These are phyloP conservation scores for Limnephilus rhombicus DNA, from an alignment of 2,888 invertebrate genomes.

Conservation along the genomic window DNA sequence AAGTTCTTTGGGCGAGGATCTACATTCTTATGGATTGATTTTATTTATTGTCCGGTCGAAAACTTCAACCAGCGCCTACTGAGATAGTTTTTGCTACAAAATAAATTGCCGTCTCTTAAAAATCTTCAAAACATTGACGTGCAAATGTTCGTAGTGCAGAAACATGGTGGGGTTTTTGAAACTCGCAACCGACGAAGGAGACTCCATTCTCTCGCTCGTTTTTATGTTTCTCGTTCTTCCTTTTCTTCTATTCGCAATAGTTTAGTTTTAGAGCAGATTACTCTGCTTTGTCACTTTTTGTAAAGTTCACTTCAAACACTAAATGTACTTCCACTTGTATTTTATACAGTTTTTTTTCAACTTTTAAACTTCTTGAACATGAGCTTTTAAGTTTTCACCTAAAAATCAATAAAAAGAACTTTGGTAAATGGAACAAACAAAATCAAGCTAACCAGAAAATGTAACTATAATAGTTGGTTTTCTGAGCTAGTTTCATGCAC, in stretches of 20 bases:
- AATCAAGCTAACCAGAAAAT: neutral
- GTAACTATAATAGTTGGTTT: neutral
- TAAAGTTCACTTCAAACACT: neutral
- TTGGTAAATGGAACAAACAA: neutral
- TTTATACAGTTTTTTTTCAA: neutral
- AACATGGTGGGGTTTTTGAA: constrained; percentile 27
- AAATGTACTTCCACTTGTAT: neutral
- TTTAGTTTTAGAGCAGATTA: neutral
- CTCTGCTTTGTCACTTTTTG: neutral
- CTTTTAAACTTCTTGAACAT: neutral
- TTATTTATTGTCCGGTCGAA: constrained; percentile 26
- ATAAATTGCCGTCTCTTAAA: constrained; percentile 55
- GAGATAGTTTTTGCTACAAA: constrained; percentile 52
- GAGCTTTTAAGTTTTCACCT: neutral
- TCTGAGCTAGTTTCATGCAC: neutral
- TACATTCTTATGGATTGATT: constrained; percentile 30
- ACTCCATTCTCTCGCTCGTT: constrained; percentile 50
- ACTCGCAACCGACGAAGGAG: neutral
- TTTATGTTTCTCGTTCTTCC: neutral
- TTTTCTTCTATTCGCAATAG: neutral
- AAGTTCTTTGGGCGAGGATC: neutral
- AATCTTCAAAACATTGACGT: constrained; percentile 52
- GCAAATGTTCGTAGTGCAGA: constrained; percentile 44
- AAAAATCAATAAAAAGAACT: neutral
- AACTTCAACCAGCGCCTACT: constrained; percentile 22